Percentiles rank a stretch among this genome's conserved stretches.
phyloP scores from a whole-genome alignment of 2,888 invertebrate species.

The Drosophila buzzatii region DNA sequence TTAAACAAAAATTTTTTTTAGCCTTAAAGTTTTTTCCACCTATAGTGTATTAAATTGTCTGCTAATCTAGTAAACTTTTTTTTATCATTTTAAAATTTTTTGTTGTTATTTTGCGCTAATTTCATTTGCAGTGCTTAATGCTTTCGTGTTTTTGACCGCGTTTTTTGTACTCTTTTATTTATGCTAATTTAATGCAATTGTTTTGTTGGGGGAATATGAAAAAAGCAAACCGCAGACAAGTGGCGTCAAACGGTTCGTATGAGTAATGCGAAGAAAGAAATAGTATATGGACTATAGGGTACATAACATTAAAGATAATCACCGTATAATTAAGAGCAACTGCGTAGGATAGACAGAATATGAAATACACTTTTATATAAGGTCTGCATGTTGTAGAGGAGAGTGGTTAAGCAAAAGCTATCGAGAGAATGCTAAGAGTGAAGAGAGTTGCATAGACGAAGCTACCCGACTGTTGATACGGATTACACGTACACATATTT shows the following conservation, averaged over 20 bases:
- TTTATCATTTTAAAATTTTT: background rate
- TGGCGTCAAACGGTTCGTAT: conserved; percentile 29
- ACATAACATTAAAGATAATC: conserved; percentile 38
- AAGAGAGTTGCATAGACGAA: too few relatives aligned
- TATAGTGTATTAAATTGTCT: background rate
- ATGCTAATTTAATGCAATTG: conserved; percentile 69
- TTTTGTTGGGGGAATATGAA: conserved; percentile 33
- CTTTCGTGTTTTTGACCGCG: conserved; percentile 39
- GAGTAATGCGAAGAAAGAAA: conserved; percentile 26
- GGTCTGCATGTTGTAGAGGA: background rate
- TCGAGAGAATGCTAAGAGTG: background rate
- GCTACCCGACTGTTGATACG: background rate
- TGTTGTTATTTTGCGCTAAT: conserved; percentile 35
- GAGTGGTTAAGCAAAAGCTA: background rate
- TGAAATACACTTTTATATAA: background rate
- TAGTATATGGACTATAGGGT: conserved; percentile 16
- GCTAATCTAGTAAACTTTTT: too few relatives aligned
- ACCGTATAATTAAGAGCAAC: conserved; percentile 3
- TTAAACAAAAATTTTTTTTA: too few relatives aligned
- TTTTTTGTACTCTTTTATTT: conserved; percentile 44
- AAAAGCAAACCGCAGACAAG: conserved; percentile 8
- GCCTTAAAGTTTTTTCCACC: too few relatives aligned
- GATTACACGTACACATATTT: background rate
- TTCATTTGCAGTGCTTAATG: conserved; percentile 49
- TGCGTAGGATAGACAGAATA: background rate